These are phyloP conservation scores for Pristionchus japonicus DNA, from an alignment of 2,888 invertebrate genomes.

Conservation along the genomic window DNA sequence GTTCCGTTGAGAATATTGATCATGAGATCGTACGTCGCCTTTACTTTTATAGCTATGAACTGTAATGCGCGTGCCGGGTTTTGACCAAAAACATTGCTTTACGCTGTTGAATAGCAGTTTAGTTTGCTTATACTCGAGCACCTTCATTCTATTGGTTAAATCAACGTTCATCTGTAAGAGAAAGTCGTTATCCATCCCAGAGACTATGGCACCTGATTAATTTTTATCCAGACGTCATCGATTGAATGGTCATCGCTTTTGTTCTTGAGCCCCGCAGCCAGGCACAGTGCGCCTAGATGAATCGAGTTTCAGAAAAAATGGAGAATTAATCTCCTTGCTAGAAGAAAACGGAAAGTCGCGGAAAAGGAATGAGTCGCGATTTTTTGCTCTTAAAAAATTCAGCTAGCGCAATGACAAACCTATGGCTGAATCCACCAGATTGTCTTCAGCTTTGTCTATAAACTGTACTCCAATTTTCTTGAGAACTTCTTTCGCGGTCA, in stretches of 20 bases:
- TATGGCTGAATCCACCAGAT: background rate
- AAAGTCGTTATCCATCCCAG: background rate
- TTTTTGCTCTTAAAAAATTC: background rate
- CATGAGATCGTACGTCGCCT: too few species aligned
- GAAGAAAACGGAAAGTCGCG: too few species aligned
- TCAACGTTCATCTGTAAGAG: background rate
- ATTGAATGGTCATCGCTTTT: background rate
- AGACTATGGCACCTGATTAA: background rate
- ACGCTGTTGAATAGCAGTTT: background rate
- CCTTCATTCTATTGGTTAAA: background rate
- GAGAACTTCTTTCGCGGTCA: background rate
- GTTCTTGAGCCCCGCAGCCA: background rate
- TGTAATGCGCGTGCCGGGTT: too few species aligned
- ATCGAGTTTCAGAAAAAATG: too few species aligned
- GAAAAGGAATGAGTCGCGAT: too few species aligned
- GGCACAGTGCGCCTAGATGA: background rate
- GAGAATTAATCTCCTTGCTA: too few species aligned
- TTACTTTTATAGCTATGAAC: too few species aligned
- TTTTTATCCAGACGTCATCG: background rate
- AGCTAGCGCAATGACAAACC: background rate
- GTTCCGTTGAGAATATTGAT: too few species aligned
- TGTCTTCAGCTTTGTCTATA: background rate
- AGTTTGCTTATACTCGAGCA: background rate
- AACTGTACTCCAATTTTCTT: background rate
- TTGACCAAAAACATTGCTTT: background rate